A percentile compares a stretch with the other conserved stretches of the same genome.
phyloP scores from a whole-genome alignment of 2,113 vertebrate genomes.

The Aegithalos caudatus region DNA sequence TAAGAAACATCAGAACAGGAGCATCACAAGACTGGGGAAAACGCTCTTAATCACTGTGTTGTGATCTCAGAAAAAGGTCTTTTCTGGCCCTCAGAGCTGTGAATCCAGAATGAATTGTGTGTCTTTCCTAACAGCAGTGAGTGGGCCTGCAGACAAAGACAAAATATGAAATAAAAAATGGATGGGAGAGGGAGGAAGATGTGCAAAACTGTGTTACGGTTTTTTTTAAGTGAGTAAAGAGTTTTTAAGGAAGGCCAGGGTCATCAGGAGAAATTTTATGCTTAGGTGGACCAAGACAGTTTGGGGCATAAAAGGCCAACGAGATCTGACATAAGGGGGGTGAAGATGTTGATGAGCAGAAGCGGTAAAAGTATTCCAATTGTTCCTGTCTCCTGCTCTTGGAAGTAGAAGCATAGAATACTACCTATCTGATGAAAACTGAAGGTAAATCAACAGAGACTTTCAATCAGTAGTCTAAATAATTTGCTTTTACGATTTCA shows the following conservation, averaged over 20 bases:
- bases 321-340: not conserved
- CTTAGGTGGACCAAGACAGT: not conserved
- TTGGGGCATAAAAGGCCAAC: not conserved
- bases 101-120: not conserved
- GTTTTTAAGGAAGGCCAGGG: not conserved
- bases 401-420: not conserved
- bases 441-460: not conserved
- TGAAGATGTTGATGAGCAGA: not conserved
- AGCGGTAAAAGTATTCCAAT: not conserved
- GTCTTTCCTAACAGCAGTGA: not conserved
- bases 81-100: not conserved
- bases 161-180: not conserved
- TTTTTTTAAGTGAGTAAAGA: not conserved
- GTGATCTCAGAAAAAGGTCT: not conserved
- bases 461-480: not conserved
- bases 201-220: not conserved
- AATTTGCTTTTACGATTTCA: not conserved
- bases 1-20: not conserved
- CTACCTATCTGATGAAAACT: not conserved
- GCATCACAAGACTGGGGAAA: not conserved
- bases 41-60: not conserved
- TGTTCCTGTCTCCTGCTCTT: not conserved
- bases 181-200: not conserved
- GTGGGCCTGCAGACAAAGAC: not conserved
- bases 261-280: not conserved